Percentiles rank a stretch among this genome's conserved stretches.
phyloP scores from a whole-genome alignment of 2,888 invertebrate genomes.

The Phalera bucephala region DNA sequence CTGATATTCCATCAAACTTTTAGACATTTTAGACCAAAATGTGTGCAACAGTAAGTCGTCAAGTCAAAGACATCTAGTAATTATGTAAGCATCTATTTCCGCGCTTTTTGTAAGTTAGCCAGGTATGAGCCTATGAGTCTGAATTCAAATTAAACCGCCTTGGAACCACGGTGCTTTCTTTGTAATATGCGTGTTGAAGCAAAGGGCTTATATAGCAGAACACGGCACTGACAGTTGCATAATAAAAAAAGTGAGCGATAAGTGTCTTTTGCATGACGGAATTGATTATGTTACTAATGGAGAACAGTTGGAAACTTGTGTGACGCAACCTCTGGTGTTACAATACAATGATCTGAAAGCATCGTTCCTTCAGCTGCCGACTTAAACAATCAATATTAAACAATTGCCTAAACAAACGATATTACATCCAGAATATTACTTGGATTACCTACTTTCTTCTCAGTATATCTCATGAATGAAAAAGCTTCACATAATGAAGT shows the following conservation, averaged over 20 bases:
- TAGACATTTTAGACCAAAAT: conserved; percentile 1
- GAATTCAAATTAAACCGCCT: conserved; percentile 1
- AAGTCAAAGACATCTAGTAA: conserved; percentile 1
- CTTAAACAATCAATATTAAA: no score
- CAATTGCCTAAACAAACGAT: no score
- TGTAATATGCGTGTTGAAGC: neutral
- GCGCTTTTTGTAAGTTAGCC: neutral
- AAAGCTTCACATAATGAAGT: no score
- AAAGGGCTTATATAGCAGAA: conserved; percentile 7
- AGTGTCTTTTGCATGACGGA: conserved; percentile 24
- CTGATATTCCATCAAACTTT: neutral
- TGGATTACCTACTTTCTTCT: no score
- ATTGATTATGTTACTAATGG: conserved; percentile 23
- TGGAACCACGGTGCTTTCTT: neutral
- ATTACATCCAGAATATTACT: no score
- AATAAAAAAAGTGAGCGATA: conserved; percentile 17
- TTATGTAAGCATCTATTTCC: neutral
- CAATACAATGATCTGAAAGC: neutral
- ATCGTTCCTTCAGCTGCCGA: neutral
- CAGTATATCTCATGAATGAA: no score
- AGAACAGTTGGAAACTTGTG: conserved; percentile 10
- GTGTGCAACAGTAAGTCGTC: neutral
- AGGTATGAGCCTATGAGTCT: neutral
- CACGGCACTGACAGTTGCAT: conserved; percentile 14
- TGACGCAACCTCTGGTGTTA: conserved; percentile 19